Base-by-base conservation (phyloP, 1,140 invertebrate genomes). In the Hylaeus anthracinus region DNA sequence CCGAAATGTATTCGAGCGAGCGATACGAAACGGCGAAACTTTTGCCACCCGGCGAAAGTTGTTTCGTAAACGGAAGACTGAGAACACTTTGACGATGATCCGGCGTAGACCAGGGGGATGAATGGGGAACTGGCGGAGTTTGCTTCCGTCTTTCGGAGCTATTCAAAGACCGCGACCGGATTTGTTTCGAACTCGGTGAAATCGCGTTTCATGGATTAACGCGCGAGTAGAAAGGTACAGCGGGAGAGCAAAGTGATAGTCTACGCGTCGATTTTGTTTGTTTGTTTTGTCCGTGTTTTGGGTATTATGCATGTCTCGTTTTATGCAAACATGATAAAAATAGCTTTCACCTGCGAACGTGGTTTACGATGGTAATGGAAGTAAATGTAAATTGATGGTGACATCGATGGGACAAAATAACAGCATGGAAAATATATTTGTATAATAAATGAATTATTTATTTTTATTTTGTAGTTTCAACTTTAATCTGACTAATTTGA, bases 11-110 rank as follows among this genome's bases (percentile, higher is more conserved):
- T 10, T 15, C 55, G 48, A 14, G 37, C 56, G 26, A 51, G 51
- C 61, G 45, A 55, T 39, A 43, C 58, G 43, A 43, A 48, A 71
- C 69, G 74, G 15, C 12, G 43, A 69, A 76, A 76, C 64, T 69
- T 43, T 76, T 56, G 64, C 65, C 55, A 12, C 26, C 53, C 8
- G 4, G 60, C 14, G 61, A 51, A 45, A 76, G 26, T 56, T 65
- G 61, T 65, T 65, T 74, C 60, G 51, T 37, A 8, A 65, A 61
- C 72, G 61, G 61, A 74, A 74, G 39, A 53, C 14, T 39, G 15
- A 8, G 69, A 41, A 55, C 72, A 41, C 39, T 74, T 74, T 43
- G 61, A 15, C 41, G 26, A 72, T 61, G 43, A 48, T 48, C 56
- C 56, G 12, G 12, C 39, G 48, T 12, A 41, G 51, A 71, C 53